These are phyloP conservation scores for Podabrus alpinus DNA, from an alignment of 2,888 invertebrate species.

Conservation along the genomic window DNA sequence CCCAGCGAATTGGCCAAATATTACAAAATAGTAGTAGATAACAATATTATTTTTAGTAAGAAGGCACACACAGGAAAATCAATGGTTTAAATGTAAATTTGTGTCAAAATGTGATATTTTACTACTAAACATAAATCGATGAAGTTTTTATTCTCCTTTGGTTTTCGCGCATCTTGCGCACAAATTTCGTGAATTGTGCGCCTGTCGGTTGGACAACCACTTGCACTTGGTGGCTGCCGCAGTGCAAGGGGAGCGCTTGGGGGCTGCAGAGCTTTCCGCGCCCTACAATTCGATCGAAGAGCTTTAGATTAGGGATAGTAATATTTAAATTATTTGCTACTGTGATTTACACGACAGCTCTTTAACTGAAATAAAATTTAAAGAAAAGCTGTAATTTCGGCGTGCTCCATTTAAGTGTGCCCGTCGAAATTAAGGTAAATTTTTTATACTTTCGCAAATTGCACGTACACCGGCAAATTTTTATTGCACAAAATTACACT, in stretches of 20 bases:
- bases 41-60: not conserved
- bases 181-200: slow-evolving; percentile 22
- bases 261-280: slow-evolving; percentile 56
- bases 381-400: slow-evolving; percentile 12
- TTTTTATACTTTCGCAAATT: not conserved
- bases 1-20: not conserved
- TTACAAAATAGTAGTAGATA: not conserved
- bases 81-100: not conserved
- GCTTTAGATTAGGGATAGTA: slow-evolving; percentile 34
- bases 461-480: not conserved
- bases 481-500: not conserved
- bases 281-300: slow-evolving; percentile 53
- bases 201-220: slow-evolving; percentile 33
- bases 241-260: slow-evolving; percentile 56
- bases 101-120: not conserved
- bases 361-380: not conserved
- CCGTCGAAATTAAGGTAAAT: slow-evolving; percentile 23
- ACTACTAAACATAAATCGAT: slow-evolving; percentile 10
- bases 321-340: slow-evolving; percentile 5
- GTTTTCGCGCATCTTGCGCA: slow-evolving; percentile 27
- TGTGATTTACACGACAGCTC: not conserved
- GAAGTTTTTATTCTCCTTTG: slow-evolving; percentile 3
- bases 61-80: not conserved
- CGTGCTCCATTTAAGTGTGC: slow-evolving; percentile 11
- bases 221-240: slow-evolving; percentile 43